A percentile compares a stretch with the other conserved stretches of the same genome.
These are phyloP conservation scores for Helostoma temminkii DNA, from an alignment of 2,797 vertebrate genomes.

Conservation along the genomic window DNA sequence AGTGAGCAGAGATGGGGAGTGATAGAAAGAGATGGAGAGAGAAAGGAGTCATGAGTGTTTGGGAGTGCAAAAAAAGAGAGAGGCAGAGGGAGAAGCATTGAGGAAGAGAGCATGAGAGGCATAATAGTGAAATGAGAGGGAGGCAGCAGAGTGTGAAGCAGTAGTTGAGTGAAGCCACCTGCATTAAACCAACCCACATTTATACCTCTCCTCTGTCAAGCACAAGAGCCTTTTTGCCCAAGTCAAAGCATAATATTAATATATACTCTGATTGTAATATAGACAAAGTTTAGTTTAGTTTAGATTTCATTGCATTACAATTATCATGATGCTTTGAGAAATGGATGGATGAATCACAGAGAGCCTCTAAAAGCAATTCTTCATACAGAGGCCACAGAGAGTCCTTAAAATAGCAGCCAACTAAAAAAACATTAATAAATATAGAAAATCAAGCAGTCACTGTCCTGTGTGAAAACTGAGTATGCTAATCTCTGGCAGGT, in stretches of 20 bases:
- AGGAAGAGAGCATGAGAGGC: conserved; percentile 47
- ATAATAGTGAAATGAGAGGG: conserved; percentile 59
- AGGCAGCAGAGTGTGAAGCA: conserved; percentile 70
- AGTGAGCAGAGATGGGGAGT: background rate
- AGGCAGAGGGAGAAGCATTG: conserved; percentile 21
- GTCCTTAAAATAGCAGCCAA: background rate
- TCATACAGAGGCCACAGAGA: background rate
- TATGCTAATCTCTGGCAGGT: conserved; percentile 17
- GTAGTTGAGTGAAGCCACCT: conserved; percentile 73
- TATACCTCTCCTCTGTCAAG: conserved; percentile 49
- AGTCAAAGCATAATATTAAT: conserved; percentile 18
- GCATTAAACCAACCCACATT: conserved; percentile 63
- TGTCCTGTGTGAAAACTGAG: background rate
- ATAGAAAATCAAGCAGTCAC: background rate
- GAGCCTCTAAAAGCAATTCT: background rate
- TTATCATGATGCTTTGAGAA: background rate
- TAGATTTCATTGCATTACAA: background rate
- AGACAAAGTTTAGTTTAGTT: conserved; percentile 6
- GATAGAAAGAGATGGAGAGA: conserved; percentile 3
- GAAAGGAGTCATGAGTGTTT: background rate
- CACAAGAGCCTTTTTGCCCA: conserved; percentile 26
- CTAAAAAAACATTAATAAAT: background rate
- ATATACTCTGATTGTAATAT: conserved; percentile 14
- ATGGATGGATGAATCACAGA: background rate
- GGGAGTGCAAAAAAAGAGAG: conserved; percentile 3